Evolutionary conservation across 2,888 invertebrate genomes (phyloP).

Genomic region (Amphimallon solstitiale): DNA sequence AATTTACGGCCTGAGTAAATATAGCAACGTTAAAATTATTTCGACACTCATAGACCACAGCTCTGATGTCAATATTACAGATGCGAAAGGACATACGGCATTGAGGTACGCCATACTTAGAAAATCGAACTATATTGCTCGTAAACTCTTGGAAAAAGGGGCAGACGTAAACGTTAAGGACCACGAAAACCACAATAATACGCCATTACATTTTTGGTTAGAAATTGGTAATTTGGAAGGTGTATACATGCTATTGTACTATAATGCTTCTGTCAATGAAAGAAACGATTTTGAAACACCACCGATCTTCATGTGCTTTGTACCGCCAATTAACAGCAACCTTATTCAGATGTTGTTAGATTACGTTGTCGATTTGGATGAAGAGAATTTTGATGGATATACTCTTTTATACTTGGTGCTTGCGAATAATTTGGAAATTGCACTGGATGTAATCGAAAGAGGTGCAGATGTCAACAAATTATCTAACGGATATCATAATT

Average conservation of each 20-base stretch:
- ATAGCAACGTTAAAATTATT: constrained; percentile 40
- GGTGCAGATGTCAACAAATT: constrained; percentile 40
- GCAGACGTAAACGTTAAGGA: constrained; percentile 51
- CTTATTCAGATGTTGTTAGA: constrained; percentile 48
- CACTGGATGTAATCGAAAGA: constrained; percentile 48
- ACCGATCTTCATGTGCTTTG: constrained; percentile 43
- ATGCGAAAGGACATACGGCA: constrained; percentile 47
- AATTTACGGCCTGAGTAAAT: constrained; percentile 32
- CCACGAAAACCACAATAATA: constrained; percentile 46
- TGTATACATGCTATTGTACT: constrained; percentile 52
- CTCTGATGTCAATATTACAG: constrained; percentile 49
- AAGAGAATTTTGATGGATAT: constrained; percentile 42
- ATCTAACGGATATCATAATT: neutral
- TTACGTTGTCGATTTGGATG: constrained; percentile 50
- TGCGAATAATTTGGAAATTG: constrained; percentile 44
- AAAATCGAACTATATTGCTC: constrained; percentile 42
- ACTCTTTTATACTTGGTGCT: constrained; percentile 48
- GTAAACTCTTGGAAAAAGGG: constrained; percentile 48
- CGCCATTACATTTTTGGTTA: constrained; percentile 52
- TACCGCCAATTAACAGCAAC: constrained; percentile 17
- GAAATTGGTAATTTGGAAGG: constrained; percentile 44
- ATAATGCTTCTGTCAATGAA: constrained; percentile 50
- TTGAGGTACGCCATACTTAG: constrained; percentile 49
- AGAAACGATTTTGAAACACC: constrained; percentile 41
- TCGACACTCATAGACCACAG: constrained; percentile 47